These are phyloP conservation scores for Drosophila elegans DNA, from an alignment of 1,140 invertebrate genomes.

Conservation along the genomic window DNA sequence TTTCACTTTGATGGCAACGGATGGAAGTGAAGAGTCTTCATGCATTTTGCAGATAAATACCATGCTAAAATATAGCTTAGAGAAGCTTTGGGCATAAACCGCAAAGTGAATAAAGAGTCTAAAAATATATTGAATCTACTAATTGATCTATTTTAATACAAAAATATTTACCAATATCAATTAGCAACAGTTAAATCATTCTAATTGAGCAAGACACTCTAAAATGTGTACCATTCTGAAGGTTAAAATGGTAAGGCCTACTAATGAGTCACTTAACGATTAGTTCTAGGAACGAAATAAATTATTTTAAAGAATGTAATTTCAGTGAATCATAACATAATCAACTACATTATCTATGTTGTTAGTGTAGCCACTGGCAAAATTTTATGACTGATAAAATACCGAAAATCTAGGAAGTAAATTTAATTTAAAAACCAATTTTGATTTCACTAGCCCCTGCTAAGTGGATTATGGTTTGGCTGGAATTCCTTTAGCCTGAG, in stretches of 20 bases:
- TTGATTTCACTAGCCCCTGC: not conserved
- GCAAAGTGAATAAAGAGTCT: not conserved
- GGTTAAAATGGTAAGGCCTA: not conserved
- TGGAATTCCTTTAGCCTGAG: slow-evolving; percentile 1
- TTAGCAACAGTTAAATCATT: not conserved
- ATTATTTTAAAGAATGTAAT: not conserved
- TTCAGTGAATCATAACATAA: slow-evolving; percentile 4
- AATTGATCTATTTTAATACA: not conserved
- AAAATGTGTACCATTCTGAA: slow-evolving; percentile 1
- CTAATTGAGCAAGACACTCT: slow-evolving; percentile 3
- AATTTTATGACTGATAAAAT: too few relatives aligned
- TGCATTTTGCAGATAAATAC: slow-evolving; percentile 5
- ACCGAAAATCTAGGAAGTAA: not conserved
- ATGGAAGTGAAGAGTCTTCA: not conserved
- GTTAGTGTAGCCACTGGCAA: not conserved
- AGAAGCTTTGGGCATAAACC: not conserved
- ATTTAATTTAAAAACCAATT: not conserved
- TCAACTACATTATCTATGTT: not conserved
- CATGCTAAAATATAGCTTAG: not conserved
- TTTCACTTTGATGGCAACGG: slow-evolving; percentile 26
- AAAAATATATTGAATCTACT: not conserved
- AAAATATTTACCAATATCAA: too few relatives aligned
- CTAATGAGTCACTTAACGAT: slow-evolving; percentile 2
- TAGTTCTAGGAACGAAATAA: not conserved
- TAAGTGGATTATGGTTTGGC: not conserved